Conservation (phyloP, 2,113 vertebrate genomes). For the Notechis scutatus region DNA sequence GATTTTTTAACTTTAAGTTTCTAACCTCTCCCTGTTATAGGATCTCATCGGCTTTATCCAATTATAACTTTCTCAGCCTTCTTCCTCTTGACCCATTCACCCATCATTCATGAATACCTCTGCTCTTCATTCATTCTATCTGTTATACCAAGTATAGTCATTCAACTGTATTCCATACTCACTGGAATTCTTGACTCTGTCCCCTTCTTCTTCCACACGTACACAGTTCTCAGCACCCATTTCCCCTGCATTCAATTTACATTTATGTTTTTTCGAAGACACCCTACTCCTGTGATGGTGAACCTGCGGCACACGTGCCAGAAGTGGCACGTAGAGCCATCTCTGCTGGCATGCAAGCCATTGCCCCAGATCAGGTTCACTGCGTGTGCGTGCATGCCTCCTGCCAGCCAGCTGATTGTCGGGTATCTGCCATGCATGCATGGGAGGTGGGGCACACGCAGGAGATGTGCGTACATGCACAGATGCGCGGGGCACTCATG, state of each 20-base stretch:
- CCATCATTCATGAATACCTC: background rate
- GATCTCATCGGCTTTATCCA: background rate
- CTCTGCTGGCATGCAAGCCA: too few species aligned
- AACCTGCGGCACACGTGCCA: too few species aligned
- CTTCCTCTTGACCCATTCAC: background rate
- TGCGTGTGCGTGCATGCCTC: accelerated
- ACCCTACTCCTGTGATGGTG: background rate
- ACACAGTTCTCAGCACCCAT: background rate
- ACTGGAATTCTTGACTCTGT: background rate
- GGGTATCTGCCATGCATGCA: too few species aligned
- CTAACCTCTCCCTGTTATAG: background rate
- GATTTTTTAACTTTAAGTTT: background rate
- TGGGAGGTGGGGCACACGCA: too few species aligned
- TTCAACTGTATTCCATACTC: background rate
- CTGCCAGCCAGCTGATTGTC: too few species aligned
- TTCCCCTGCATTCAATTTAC: background rate
- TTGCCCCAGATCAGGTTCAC: too few species aligned
- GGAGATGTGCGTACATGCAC: too few species aligned
- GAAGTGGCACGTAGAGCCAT: too few species aligned
- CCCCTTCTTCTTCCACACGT: background rate
- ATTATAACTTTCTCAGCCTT: background rate
- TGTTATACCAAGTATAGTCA: background rate
- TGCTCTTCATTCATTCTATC: background rate
- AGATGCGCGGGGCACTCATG: too few species aligned
- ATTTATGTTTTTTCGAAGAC: background rate